These are phyloP conservation scores for Teinopalpus imperialis DNA, from an alignment of 2,888 invertebrate genomes.

Conservation along the genomic window DNA sequence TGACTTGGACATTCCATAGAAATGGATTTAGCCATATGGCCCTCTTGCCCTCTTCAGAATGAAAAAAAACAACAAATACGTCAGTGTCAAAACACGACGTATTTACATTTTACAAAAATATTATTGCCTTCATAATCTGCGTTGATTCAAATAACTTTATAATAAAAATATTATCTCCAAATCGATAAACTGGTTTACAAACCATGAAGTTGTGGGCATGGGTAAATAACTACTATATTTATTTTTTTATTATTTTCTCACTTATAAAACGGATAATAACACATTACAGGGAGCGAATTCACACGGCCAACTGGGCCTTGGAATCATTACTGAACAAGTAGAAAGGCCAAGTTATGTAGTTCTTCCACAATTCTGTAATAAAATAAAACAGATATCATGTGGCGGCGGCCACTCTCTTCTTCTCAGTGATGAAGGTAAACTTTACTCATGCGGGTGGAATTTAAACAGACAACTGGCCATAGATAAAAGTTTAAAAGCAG, in stretches of 20 bases:
- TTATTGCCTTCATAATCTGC: neutral
- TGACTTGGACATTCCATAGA: no score
- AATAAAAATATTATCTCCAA: no score
- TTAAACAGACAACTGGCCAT: slow-evolving; percentile 87
- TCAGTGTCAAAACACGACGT: no score
- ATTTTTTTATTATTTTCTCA: neutral
- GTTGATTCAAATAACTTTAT: no score
- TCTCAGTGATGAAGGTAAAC: slow-evolving; percentile 84
- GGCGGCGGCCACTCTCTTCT: slow-evolving; percentile 90
- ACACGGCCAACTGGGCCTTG: slow-evolving; percentile 90
- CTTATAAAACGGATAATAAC: no score
- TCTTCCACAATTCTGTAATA: slow-evolving; percentile 62
- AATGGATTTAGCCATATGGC: no score
- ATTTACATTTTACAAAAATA: neutral
- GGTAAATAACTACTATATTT: slow-evolving; percentile 41
- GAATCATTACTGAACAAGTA: slow-evolving; percentile 85
- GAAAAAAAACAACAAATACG: no score
- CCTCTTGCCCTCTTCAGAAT: no score
- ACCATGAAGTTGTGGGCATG: slow-evolving; percentile 59
- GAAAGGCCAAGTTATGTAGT: slow-evolving; percentile 76
- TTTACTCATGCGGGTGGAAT: slow-evolving; percentile 91
- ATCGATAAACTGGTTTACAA: neutral
- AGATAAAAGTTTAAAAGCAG: slow-evolving; percentile 59
- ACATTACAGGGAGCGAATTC: slow-evolving; percentile 91
- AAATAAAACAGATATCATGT: slow-evolving; percentile 85